Conservation (phyloP, 2,888 invertebrate genomes). For the Argyra leucocephala region DNA sequence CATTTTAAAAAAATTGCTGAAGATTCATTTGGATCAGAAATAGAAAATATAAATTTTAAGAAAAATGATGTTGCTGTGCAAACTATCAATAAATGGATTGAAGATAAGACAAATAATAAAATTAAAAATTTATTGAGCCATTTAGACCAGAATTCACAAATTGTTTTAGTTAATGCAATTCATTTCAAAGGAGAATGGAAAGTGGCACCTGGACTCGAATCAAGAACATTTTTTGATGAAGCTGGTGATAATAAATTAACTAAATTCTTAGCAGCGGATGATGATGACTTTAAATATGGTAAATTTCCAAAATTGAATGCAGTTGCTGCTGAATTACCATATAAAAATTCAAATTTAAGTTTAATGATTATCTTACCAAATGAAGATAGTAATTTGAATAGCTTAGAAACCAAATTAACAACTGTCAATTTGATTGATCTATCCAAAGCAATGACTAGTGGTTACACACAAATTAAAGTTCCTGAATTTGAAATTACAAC, state of each 20-base stretch:
- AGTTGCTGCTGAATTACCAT: constrained; percentile 61
- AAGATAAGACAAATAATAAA: constrained; percentile 66
- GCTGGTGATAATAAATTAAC: constrained; percentile 38
- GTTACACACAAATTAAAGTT: constrained; percentile 51
- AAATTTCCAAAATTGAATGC: constrained; percentile 46
- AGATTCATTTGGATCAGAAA: constrained; percentile 54
- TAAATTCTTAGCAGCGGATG: constrained; percentile 67
- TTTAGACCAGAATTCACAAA: constrained; percentile 49
- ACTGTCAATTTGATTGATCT: constrained; percentile 48
- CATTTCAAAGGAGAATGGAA: constrained; percentile 78
- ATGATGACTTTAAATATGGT: constrained; percentile 45
- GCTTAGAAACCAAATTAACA: constrained; percentile 53
- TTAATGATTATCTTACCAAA: constrained; percentile 70
- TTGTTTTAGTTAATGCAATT: constrained; percentile 73
- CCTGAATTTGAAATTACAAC: constrained; percentile 76
- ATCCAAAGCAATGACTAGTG: constrained; percentile 41
- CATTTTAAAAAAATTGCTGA: constrained; percentile 50
- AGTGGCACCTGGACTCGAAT: constrained; percentile 53
- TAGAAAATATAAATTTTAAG: constrained; percentile 55
- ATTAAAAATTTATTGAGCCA: constrained; percentile 67
- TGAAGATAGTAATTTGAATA: constrained; percentile 53
- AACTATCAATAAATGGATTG: constrained; percentile 73
- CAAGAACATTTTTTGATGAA: constrained; percentile 57
- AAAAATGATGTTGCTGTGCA: constrained; percentile 44
- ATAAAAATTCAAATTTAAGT: constrained; percentile 56